Base-by-base conservation (phyloP, 2,797 vertebrate genomes). In the Melopsittacus undulatus region DNA sequence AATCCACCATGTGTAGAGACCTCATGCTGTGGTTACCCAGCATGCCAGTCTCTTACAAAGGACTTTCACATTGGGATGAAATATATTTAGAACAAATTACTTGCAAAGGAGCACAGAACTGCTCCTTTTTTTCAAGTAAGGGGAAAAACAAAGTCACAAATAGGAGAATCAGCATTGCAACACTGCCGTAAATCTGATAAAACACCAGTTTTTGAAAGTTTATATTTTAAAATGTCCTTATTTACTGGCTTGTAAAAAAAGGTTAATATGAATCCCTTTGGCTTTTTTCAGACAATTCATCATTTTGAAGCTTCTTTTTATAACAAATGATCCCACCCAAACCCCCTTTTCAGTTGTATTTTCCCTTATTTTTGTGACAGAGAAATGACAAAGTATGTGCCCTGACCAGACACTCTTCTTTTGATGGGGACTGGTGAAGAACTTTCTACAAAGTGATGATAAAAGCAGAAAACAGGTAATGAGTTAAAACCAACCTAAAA, bases 171-270 rank as follows among this genome's bases (percentile, higher is more conserved):
- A 59, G 62, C 57, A 34, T 32, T 75, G 59, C 67, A 91, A 45
- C 16, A 38, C 29, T 63, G 34, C 21, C 76, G 69, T 24, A 68
- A 84, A 87, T 84, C 24, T 5, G 7, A 38, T 24, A 87, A 75
- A 87, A 32, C 10, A 80, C 21, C 6, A 4, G 9, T 11, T 86
- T 94, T 74, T 73, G 49, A 69, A 81, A 84, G 40, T 27, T 79
- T 82, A 3, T 32, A 48, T 73, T 90, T 90, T 51, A 63, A 85
- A 87, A 89, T 45, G 15, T 52, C 40, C 38, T 48, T 84, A 32
- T 76, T 93, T 52, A 68, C 36, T 34, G 68, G 64, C 23, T 89
- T 94, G 45, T 78, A 83, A 90, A 87, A 73, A 73, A 93, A 89
- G 10, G 24, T 68, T 92, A 90, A 63, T 64, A 83, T 14, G 26